Evolutionary conservation across 2,797 vertebrate species (phyloP), one percentile per base, ranked within the genome.

Genomic region (Ctenopoma kingsleyae): DNA sequence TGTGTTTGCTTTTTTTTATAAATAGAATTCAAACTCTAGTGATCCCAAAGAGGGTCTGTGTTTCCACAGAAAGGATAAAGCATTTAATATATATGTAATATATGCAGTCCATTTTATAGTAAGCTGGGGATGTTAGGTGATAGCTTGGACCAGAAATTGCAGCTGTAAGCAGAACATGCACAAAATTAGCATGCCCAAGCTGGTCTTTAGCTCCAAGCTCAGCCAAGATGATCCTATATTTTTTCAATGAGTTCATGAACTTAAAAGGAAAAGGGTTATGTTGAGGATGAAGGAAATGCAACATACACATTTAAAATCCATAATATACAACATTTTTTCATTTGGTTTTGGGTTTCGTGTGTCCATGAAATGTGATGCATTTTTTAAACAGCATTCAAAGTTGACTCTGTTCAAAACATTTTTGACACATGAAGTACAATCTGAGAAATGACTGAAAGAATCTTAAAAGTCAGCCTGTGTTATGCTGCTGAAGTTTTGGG

Each of bases 111-210:
- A 44, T 76, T 89, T 85, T 81, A 82, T 73, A 58, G 76, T 70
- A 63, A 74, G 64, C 82, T 41, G 63, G 71, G 75, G 74, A 83
- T 68, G 41, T 79, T 51, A 76, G 75, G 64, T 73, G 53, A 79
- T 41, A 50, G 54, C 70, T 67, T 51, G 74, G 80, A 76, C 55
- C 60, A 78, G 54, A 88, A 91, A 78, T 16, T 81, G 90, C 87
- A 85, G 53, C 11, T 82, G 74, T 84, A 82, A 83, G 85, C 75
- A 91, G 60, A 87, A 70, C 63, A 88, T 75, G 53, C 38, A 52
- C 62, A 76, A 81, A 82, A 86, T 86, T 51, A 84, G 63, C 25
- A 74, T 49, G 19, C 36, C 76, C 57, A 48, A 6, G 63, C 62
- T 53, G 52, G 53, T 83, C 65, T 80, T 79, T 64, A 79, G 67